Evolutionary conservation across 2,888 invertebrate genomes (phyloP).

Genomic region (Antitype chi): DNA sequence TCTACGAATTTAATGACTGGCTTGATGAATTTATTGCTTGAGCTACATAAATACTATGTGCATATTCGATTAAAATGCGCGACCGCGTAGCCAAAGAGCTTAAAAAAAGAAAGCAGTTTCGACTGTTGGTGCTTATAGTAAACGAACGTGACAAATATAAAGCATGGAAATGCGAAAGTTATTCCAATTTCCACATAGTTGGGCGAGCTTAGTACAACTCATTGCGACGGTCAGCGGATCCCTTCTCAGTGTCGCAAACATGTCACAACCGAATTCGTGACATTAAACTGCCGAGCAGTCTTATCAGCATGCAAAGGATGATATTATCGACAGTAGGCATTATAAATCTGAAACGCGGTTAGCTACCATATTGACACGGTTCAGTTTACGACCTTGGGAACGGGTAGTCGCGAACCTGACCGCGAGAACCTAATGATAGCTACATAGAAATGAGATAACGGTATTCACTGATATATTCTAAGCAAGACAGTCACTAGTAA

Average conservation of each 20-base stretch:
- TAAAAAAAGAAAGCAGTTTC: constrained; percentile 46
- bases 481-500: constrained; percentile 23
- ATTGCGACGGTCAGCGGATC: constrained; percentile 65
- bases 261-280: constrained; percentile 74
- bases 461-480: constrained; percentile 40
- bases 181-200: constrained; percentile 68
- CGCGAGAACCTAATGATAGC: constrained; percentile 73
- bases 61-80: constrained; percentile 27
- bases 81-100: constrained; percentile 5
- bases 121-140: constrained; percentile 32
- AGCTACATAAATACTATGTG: constrained; percentile 34
- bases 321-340: constrained; percentile 78
- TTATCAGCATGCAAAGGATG: constrained; percentile 82
- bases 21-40: constrained; percentile 52
- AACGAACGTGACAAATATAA: constrained; percentile 58
- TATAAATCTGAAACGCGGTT: constrained; percentile 79
- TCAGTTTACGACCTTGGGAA: constrained; percentile 81
- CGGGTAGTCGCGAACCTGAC: constrained; percentile 72
- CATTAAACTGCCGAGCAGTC: constrained; percentile 70
- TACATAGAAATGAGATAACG: constrained; percentile 76
- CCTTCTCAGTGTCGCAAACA: constrained; percentile 74
- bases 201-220: constrained; percentile 56
- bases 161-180: constrained; percentile 64
- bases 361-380: constrained; percentile 79
- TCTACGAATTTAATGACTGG: constrained; percentile 55